Evolutionary conservation across 2,797 vertebrate genomes (phyloP), one percentile per base, ranked within the genome.

Genomic region (Notolabrus celidotus): DNA sequence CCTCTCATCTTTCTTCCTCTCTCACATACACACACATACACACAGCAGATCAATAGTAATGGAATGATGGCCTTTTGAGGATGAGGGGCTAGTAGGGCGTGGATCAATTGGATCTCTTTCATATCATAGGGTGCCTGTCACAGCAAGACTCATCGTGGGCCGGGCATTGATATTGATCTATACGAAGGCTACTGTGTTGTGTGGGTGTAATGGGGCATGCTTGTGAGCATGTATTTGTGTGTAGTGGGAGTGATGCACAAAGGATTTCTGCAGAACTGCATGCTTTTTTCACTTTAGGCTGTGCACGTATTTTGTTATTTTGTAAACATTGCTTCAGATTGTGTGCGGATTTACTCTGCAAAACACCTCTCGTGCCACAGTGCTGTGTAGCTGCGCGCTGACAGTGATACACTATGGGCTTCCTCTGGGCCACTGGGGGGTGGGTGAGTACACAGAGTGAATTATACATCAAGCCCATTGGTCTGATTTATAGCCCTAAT

Each of bases 401-500:
- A 99, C 97, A 97, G 93, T 98, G 96, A 99, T 96, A 94, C 97
- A 99, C 95, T 94, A 95, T 94, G 94, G 95, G 95, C 95, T 96
- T 96, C 95, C 94, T 95, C 95, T 93, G 95, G 96, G 96, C 96
- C 95, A 95, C 95, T 95, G 96, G 95, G 49, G 94, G 94, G 95
- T 80, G 87, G 88, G 88, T 93, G 97, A 97, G 97, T 97, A 99
- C 97, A 99, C 98, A 99, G 95, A 92, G 96, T 99, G 97, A 99
- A 99, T 99, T 99, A 99, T 99, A 98, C 97, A 99, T 99, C 96
- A 97, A 95, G 94, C 88, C 86, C 95, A 96, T 96, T 96, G 94
- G 89, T 86, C 96, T 99, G 97, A 99, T 99, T 99, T 98, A 99
- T 99, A 95, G 95, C 95, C 93, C 96, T 98, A 99, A 99, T 99